phyloP scores from a whole-genome alignment of 2,888 invertebrate genomes.

The Pyrochroa serraticornis region DNA sequence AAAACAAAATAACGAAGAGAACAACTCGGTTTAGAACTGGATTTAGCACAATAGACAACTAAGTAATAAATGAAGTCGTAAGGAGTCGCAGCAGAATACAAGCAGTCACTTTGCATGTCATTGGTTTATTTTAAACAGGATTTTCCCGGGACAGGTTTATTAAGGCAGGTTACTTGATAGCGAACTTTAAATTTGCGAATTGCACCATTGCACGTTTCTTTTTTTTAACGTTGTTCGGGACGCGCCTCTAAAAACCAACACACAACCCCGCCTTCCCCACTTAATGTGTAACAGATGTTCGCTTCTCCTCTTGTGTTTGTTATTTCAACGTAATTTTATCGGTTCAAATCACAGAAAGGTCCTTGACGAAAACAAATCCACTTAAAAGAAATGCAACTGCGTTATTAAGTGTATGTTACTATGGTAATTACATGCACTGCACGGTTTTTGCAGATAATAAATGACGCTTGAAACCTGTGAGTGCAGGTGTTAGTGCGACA shows the following conservation, averaged over 20 bases:
- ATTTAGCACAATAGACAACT: conserved; percentile 21
- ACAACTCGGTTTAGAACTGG: conserved; percentile 9
- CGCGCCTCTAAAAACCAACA: conserved; percentile 1
- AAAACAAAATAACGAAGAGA: background rate
- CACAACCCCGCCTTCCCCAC: conserved; percentile 10
- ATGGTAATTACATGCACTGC: conserved; percentile 39
- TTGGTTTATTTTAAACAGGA: conserved; percentile 24
- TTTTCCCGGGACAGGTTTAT: conserved; percentile 24
- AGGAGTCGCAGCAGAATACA: conserved; percentile 11
- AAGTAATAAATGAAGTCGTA: conserved; percentile 24
- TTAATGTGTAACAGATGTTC: conserved; percentile 26
- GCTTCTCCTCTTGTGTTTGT: conserved; percentile 20
- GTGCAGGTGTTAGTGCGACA: conserved; percentile 35
- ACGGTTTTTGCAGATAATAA: conserved; percentile 38
- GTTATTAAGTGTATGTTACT: conserved; percentile 15
- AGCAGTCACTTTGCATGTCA: conserved; percentile 26
- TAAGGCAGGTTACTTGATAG: conserved; percentile 15
- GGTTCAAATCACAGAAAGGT: conserved; percentile 23
- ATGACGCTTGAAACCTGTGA: conserved; percentile 33
- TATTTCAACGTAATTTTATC: conserved; percentile 26
- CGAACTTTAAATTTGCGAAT: conserved; percentile 14
- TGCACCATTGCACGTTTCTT: background rate
- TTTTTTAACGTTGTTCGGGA: background rate
- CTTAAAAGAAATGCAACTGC: conserved; percentile 12
- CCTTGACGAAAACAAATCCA: conserved; percentile 21